These are phyloP conservation scores for Sialia sialis DNA, from an alignment of 2,113 vertebrate species.

Conservation along the genomic window DNA sequence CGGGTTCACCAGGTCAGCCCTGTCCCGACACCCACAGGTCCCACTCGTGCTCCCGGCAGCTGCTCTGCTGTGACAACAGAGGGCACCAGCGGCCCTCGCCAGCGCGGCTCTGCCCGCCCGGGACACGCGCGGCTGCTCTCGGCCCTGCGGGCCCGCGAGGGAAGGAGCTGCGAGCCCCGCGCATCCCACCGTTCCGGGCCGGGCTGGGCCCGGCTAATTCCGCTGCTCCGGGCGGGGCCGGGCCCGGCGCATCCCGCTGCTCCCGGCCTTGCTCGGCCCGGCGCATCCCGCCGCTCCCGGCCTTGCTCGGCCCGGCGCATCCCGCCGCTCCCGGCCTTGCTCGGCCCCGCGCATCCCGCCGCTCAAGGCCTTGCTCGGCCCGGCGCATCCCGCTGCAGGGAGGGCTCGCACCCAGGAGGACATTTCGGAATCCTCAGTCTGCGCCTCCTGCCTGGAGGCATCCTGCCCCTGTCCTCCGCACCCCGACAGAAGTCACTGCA, in stretches of 20 bases:
- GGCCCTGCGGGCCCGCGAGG: neutral
- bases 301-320: too few relatives aligned
- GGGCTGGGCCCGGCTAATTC: too few relatives aligned
- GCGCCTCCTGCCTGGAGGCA: neutral
- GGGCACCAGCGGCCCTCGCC: slow-evolving; percentile 68
- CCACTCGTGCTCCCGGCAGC: neutral
- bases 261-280: too few relatives aligned
- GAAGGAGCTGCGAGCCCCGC: neutral
- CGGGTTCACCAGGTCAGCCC: neutral
- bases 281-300: too few relatives aligned
- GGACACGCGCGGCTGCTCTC: neutral
- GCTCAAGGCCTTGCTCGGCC: neutral
- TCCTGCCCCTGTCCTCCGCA: neutral
- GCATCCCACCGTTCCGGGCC: neutral
- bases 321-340: too few relatives aligned
- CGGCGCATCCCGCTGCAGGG: neutral
- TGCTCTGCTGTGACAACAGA: slow-evolving; percentile 51
- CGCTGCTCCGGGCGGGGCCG: too few relatives aligned
- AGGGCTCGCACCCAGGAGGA: neutral
- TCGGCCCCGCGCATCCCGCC: too few relatives aligned
- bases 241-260: too few relatives aligned
- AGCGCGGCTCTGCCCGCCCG: neutral
- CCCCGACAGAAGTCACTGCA: neutral
- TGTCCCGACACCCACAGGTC: neutral
- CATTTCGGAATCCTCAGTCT: neutral